A percentile compares a stretch with the other conserved stretches of the same genome.
phyloP scores from a whole-genome alignment of 2,888 invertebrate species.

The Lepetodrilus schrolli region DNA sequence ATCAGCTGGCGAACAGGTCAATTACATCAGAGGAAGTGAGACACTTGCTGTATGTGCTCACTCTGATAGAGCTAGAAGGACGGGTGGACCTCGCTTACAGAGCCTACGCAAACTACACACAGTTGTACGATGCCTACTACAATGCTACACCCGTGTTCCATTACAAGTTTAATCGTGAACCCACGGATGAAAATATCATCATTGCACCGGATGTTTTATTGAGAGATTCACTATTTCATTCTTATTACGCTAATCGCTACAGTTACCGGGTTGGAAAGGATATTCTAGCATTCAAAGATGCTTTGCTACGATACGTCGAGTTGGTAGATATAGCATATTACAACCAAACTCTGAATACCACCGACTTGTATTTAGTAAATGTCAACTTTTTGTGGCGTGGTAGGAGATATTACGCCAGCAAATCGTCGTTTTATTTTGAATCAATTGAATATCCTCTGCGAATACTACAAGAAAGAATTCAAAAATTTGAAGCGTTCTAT shows the following conservation, averaged over 20 bases:
- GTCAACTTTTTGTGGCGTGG: slow-evolving; percentile 45
- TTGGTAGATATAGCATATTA: slow-evolving; percentile 39
- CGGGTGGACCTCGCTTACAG: slow-evolving; percentile 50
- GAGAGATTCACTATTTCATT: slow-evolving; percentile 47
- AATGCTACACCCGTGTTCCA: slow-evolving; percentile 55
- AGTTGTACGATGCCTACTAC: slow-evolving; percentile 51
- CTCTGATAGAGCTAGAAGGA: slow-evolving; percentile 45
- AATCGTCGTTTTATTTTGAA: slow-evolving; percentile 55
- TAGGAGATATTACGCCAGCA: slow-evolving; percentile 49
- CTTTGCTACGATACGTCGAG: slow-evolving; percentile 38
- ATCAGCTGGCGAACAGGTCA: slow-evolving; percentile 30
- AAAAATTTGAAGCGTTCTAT: slow-evolving; percentile 41
- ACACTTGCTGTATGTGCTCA: slow-evolving; percentile 42
- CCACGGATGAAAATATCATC: slow-evolving; percentile 45
- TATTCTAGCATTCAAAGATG: slow-evolving; percentile 39
- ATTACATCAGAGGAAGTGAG: slow-evolving; percentile 24
- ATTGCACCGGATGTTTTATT: slow-evolving; percentile 59
- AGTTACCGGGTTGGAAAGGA: slow-evolving; percentile 42
- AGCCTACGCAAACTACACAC: slow-evolving; percentile 52
- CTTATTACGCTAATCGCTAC: slow-evolving; percentile 46
- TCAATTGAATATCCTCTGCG: slow-evolving; percentile 53
- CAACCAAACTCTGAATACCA: slow-evolving; percentile 38
- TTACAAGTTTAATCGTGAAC: slow-evolving; percentile 50
- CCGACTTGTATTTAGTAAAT: slow-evolving; percentile 40
- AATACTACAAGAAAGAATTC: slow-evolving; percentile 42